Base-by-base conservation (phyloP, 2,797 vertebrate genomes). In the Cephalopachus bancanus region DNA sequence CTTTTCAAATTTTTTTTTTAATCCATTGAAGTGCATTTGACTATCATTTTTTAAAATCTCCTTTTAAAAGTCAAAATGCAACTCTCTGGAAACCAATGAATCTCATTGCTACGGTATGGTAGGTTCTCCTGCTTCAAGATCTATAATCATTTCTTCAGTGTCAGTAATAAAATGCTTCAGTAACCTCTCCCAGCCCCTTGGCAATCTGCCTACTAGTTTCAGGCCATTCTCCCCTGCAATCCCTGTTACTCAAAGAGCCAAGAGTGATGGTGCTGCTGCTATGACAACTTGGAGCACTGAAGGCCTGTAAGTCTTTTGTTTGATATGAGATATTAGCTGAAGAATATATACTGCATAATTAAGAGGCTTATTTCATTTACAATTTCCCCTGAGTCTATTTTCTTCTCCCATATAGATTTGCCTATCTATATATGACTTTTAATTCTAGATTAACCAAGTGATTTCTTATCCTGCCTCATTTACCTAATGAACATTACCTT, bases 141-240 rank as follows among this genome's bases (percentile, higher is more conserved):
- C 94, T 92, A 93, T 96, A 95, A 97, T 96, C 96, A 89, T 94
- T 97, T 97, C 95, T 96, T 98, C 92, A 86, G 93, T 91, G 91
- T 97, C 96, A 97, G 96, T 98, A 97, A 97, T 96, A 97, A 96
- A 94, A 97, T 97, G 97, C 97, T 97, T 96, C 97, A 93, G 95
- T 93, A 97, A 92, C 84, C 95, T 96, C 95, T 95, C 92, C 92
- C 88, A 96, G 88, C 94, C 93, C 86, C 81, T 80, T 97, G 96
- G 97, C 96, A 94, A 92, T 94, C 87, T 96, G 93, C 97, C 95
- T 85, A 78, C 90, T 97, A 95, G 83, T 89, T 53, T 94, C 85
- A 93, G 55, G n/a, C 88, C 62, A 64, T 93, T 93, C 64, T 97
- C 92, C 65, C 75, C 91, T 86, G 57, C 65, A 95, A 74, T 97